Percentiles rank a stretch among this genome's conserved stretches.
Conservation (phyloP, 1,140 invertebrate species). For the Penaeus indicus region DNA sequence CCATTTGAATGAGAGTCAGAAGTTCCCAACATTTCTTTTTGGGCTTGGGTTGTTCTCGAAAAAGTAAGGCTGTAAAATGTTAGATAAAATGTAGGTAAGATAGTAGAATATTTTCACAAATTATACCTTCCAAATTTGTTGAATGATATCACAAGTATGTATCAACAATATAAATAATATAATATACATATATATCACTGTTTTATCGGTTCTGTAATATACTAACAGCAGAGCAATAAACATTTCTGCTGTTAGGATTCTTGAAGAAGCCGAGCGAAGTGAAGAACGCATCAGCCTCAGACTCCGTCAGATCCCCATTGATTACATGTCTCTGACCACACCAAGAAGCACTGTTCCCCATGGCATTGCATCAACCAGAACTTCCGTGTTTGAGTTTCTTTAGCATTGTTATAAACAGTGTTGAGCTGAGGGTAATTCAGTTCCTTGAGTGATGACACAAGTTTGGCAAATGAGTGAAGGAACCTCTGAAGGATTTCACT, state of each 20-base stretch:
- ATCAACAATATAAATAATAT: too few species aligned
- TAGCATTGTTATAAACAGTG: slow-evolving; percentile 56
- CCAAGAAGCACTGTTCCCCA: slow-evolving; percentile 81
- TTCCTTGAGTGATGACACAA: slow-evolving; percentile 68
- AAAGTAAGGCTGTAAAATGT: slow-evolving; percentile 39
- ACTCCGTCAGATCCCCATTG: slow-evolving; percentile 76
- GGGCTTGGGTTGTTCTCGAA: slow-evolving; percentile 74
- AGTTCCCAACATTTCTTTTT: slow-evolving; percentile 70
- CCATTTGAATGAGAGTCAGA: slow-evolving; percentile 72
- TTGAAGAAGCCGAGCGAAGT: slow-evolving; percentile 76
- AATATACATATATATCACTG: background rate
- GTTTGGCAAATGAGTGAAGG: slow-evolving; percentile 70
- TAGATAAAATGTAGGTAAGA: background rate
- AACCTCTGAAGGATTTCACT: slow-evolving; percentile 72
- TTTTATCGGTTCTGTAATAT: background rate
- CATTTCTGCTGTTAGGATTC: slow-evolving; percentile 81
- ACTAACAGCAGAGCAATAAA: slow-evolving; percentile 78
- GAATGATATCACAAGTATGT: too few species aligned
- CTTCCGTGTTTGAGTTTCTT: slow-evolving; percentile 70
- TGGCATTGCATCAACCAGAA: slow-evolving; percentile 83
- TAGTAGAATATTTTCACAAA: background rate
- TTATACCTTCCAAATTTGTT: too few species aligned
- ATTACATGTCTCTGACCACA: slow-evolving; percentile 81
- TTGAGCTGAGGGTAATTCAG: slow-evolving; percentile 64
- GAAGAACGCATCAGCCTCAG: slow-evolving; percentile 76